phyloP scores from a whole-genome alignment of 2,113 vertebrate genomes.

The Larimichthys polyactis region DNA sequence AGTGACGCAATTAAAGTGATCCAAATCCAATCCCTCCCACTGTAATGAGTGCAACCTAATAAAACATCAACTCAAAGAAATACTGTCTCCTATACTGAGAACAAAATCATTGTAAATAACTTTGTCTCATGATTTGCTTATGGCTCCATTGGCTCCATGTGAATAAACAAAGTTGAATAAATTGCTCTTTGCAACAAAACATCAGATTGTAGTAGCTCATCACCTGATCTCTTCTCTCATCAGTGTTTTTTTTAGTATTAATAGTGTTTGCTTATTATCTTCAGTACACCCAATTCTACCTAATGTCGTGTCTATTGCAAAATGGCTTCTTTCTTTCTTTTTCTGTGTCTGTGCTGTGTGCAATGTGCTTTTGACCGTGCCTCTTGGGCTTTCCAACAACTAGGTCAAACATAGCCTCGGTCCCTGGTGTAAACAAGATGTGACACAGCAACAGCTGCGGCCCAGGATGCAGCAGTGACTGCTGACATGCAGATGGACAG shows the following conservation, averaged over 20 bases:
- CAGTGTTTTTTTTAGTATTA: not conserved
- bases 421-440: constrained; percentile 78
- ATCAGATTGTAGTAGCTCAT: not conserved
- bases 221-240: not conserved
- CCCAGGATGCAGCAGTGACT: constrained; percentile 26
- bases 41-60: not conserved
- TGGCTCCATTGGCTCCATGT: not conserved
- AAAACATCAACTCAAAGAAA: not conserved
- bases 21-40: too few relatives aligned
- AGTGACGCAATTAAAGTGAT: too few relatives aligned
- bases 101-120: not conserved
- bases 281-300: not conserved
- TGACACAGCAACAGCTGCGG: constrained; percentile 73
- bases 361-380: constrained; percentile 32
- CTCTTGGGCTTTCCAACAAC: constrained; percentile 67
- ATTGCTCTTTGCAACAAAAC: too few relatives aligned
- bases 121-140: not conserved
- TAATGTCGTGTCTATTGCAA: not conserved
- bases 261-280: not conserved
- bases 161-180: not conserved
- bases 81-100: not conserved
- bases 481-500: constrained; percentile 28
- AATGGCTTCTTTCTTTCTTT: not conserved
- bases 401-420: constrained; percentile 70
- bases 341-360: not conserved